Percentiles rank a stretch among this genome's conserved stretches.
phyloP scores from a whole-genome alignment of 53 echinoderm and acorn worm genomes.

The Temnopleurus reevesii region DNA sequence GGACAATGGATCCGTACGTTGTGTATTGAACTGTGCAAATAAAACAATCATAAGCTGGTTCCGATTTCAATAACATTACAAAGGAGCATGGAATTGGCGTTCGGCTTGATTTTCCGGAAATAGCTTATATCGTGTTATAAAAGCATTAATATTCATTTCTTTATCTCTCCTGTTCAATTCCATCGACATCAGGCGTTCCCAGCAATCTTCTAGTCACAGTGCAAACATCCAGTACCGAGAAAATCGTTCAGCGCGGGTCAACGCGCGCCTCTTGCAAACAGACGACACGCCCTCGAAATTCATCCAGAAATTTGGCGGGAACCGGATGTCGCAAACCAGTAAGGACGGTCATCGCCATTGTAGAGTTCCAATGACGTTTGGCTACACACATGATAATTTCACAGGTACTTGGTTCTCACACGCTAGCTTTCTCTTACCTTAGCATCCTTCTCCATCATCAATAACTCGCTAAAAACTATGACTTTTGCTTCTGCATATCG shows the following conservation, averaged over 20 bases:
- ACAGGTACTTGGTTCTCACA: slow-evolving; percentile 17
- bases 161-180: too few species aligned
- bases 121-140: too few species aligned
- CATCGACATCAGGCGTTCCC: too few species aligned
- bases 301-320: slow-evolving; percentile 55
- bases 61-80: too few species aligned
- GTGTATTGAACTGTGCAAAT: too few species aligned
- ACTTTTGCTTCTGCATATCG: too few species aligned
- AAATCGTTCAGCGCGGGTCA: slow-evolving; percentile 1
- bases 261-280: neutral
- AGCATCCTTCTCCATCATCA: neutral
- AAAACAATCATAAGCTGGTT: too few species aligned
- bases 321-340: neutral
- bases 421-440: neutral
- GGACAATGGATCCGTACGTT: too few species aligned
- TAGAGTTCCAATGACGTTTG: neutral
- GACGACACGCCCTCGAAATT: slow-evolving; percentile 43
- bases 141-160: too few species aligned
- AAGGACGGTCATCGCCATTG: slow-evolving; percentile 21
- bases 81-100: too few species aligned
- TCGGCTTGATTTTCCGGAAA: too few species aligned
- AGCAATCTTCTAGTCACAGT: neutral
- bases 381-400: neutral
- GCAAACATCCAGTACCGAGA: neutral
- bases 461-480: too few species aligned